These are phyloP conservation scores for Colletes latitarsis DNA, from an alignment of 1,140 invertebrate genomes.

Conservation along the genomic window DNA sequence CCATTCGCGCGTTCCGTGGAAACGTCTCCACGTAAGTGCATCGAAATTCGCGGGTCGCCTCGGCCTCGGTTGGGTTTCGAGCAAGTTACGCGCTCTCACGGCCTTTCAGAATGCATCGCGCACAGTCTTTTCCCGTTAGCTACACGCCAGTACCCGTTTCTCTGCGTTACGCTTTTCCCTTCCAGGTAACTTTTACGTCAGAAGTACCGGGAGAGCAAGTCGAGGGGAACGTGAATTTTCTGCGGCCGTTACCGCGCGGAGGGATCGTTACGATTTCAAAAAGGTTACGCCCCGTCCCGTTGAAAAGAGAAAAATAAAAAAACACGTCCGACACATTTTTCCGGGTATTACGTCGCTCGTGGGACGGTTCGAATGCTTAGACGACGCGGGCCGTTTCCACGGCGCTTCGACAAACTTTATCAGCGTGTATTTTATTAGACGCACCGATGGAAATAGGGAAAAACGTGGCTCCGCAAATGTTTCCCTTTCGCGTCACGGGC, in stretches of 20 bases:
- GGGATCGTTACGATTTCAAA: not conserved
- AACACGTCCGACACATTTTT: not conserved
- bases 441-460: too few species aligned
- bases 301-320: not conserved
- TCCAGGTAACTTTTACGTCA: not conserved
- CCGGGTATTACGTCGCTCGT: not conserved
- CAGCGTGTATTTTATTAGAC: too few species aligned
- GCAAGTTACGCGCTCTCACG: not conserved
- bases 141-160: not conserved
- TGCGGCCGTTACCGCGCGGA: not conserved
- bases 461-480: too few species aligned
- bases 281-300: not conserved
- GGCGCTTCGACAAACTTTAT: too few species aligned
- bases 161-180: not conserved
- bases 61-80: not conserved
- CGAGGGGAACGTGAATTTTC: conserved; percentile 1
- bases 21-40: too few species aligned
- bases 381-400: not conserved
- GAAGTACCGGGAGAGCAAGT: conserved; percentile 8
- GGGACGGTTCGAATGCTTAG: not conserved
- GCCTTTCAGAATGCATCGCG: not conserved
- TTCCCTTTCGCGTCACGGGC: too few species aligned
- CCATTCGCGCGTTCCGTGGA: too few species aligned
- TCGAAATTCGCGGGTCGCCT: not conserved
- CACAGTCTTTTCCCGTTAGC: not conserved